phyloP scores from a whole-genome alignment of 2,888 invertebrate genomes.

The Endomychus coccineus region DNA sequence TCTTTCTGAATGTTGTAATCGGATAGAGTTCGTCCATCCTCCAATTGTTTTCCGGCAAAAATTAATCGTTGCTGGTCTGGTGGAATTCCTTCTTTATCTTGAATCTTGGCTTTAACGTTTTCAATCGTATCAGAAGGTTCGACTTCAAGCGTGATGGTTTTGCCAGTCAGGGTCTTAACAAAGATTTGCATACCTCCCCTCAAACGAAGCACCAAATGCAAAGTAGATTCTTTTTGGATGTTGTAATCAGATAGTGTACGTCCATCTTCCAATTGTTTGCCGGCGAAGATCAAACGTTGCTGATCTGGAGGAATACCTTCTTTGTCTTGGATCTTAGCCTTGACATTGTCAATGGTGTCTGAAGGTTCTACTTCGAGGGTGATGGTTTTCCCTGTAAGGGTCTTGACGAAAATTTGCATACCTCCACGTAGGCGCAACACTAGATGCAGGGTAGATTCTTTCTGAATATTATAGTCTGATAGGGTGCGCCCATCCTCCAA shows the following conservation, averaged over 20 bases:
- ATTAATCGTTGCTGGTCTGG: no score
- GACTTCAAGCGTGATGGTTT: constrained; percentile 86
- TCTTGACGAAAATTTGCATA: constrained; percentile 47
- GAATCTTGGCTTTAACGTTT: no score
- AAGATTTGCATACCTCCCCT: constrained; percentile 79
- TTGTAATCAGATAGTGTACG: constrained; percentile 65
- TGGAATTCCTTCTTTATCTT: no score
- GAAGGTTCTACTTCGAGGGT: no score
- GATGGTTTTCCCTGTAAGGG: constrained; percentile 53
- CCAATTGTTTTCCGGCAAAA: no score
- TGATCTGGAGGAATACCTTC: no score
- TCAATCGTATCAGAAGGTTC: no score
- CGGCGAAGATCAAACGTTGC: no score
- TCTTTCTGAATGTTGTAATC: constrained; percentile 1
- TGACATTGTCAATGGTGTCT: no score
- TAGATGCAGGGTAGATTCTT: constrained; percentile 52
- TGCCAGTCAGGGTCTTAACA: constrained; percentile 86
- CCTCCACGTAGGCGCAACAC: constrained; percentile 46
- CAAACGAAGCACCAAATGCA: constrained; percentile 80
- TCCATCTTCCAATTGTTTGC: constrained; percentile 83
- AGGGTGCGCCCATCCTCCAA: constrained; percentile 50
- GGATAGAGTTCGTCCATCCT: constrained; percentile 70
- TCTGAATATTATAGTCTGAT: constrained; percentile 60
- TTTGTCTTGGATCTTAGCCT: no score
- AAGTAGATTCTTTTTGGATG: no score